Evolutionary conservation across 2,113 vertebrate species (phyloP).

Genomic region (Mirounga angustirostris): DNA sequence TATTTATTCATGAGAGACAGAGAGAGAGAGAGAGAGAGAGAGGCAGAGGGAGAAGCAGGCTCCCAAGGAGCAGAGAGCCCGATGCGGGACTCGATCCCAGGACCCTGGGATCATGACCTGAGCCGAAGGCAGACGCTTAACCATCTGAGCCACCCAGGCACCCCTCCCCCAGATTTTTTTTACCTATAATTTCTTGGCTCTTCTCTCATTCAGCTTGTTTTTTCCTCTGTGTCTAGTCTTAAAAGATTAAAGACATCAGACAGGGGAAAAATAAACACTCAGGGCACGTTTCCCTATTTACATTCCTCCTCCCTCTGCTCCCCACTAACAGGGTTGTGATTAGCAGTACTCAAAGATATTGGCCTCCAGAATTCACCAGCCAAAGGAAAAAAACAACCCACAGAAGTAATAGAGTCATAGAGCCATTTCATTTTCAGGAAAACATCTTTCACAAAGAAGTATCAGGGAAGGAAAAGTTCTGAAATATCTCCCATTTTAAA

Average conservation of each 20-base stretch:
- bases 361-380: constrained; percentile 35
- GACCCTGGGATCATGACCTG: no score
- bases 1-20: no score
- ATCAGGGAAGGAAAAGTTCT: not conserved
- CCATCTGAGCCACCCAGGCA: no score
- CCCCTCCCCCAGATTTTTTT: not conserved
- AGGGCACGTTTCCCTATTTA: not conserved
- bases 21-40: no score
- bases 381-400: constrained; percentile 46
- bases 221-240: constrained; percentile 57
- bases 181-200: constrained; percentile 45
- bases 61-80: no score
- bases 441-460: not conserved
- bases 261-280: not conserved
- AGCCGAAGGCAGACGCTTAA: no score
- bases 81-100: no score
- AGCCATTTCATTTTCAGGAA: constrained; percentile 40
- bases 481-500: not conserved
- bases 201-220: not conserved
- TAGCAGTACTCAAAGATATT: not conserved
- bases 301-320: not conserved
- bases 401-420: not conserved
- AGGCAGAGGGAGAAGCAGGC: no score
- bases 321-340: not conserved
- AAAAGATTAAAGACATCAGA: constrained; percentile 57